Base-by-base conservation (phyloP, 2,113 vertebrate genomes). In the Notiomystis cincta region DNA sequence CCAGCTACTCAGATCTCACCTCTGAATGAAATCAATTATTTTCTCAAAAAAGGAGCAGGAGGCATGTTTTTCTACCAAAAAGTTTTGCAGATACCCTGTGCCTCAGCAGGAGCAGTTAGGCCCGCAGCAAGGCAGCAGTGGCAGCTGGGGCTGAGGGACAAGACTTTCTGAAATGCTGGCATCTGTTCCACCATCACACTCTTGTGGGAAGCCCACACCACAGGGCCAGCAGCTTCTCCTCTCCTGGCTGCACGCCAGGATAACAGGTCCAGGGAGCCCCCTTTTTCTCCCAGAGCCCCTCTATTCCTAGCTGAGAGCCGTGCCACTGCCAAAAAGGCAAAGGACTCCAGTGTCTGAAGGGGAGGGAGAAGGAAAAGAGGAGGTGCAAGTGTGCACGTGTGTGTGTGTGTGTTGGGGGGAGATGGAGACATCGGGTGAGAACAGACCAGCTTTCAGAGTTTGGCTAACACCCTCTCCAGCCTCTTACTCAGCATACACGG, bases 381-480 rank as follows among this genome's bases (percentile, higher is more conserved):
- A 93, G 77, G 87, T 65, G 48, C 19, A 21, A 64, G 82, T 1
- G 8, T 10, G 6, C 22, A 4, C 13, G 9, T 1, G n/a, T 5
- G 48, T 24, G 51, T 18, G 66, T 62, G 71, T 58, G 53, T 51
- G 45, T 3, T 65, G 64, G 25, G 73, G 58, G 73, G 31, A 79
- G 82, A 94, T 89, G 88, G 94, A 94, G 76, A 90, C 11, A 44
- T 61, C 1, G 58, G 64, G 67, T 35, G 75, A 87, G 94, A 89
- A 79, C 77, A 92, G 83, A 60, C 30, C 50, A 70, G 81, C 95
- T 96, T 95, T 96, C 77, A 92, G 83, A 95, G 89, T 91, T 93
- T 86, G 78, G 64, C 95, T 92, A 94, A 96, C 93, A 91, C 69
- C 82, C 89, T 93, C 83, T 94, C 40, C 96, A 94, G 78, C 78